Conservation (phyloP, 2,113 vertebrate genomes). For the Recurvirostra avosetta region DNA sequence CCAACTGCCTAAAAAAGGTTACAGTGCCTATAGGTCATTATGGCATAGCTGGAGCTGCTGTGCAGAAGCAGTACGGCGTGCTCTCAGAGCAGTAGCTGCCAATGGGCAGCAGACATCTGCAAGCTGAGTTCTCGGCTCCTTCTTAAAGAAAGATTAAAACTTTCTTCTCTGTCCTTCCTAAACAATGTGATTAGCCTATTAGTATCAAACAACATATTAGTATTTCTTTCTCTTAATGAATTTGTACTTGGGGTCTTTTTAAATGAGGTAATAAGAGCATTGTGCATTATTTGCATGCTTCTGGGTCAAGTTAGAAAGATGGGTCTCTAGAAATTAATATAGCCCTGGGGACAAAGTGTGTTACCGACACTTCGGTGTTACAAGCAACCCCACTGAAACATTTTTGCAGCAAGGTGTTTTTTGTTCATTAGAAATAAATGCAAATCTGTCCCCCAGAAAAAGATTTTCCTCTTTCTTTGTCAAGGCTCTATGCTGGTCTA, state of each 20-base stretch:
- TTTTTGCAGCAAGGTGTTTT: not conserved
- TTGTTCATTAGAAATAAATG: not conserved
- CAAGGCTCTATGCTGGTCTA: not conserved
- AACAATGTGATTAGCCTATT: not conserved
- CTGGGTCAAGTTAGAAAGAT: not conserved
- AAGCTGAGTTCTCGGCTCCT: rapidly evolving
- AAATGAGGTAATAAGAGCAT: not conserved
- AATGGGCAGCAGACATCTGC: not conserved
- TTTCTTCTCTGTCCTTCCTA: not conserved
- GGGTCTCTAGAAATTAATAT: not conserved
- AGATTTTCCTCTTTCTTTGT: not conserved
- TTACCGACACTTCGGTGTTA: not conserved
- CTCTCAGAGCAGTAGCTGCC: not conserved
- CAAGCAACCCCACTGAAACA: not conserved
- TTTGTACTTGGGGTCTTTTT: not conserved
- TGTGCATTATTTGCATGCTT: not conserved
- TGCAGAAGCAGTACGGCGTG: not conserved
- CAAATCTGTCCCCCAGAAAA: not conserved
- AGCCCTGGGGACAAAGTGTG: not conserved
- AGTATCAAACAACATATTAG: not conserved
- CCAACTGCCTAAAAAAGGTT: not conserved
- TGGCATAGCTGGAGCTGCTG: not conserved
- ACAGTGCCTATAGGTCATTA: not conserved
- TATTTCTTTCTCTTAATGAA: not conserved
- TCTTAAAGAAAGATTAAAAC: not conserved